Base-by-base conservation (phyloP, 1,140 invertebrate genomes). In the Trypoxylus dichotomus region DNA sequence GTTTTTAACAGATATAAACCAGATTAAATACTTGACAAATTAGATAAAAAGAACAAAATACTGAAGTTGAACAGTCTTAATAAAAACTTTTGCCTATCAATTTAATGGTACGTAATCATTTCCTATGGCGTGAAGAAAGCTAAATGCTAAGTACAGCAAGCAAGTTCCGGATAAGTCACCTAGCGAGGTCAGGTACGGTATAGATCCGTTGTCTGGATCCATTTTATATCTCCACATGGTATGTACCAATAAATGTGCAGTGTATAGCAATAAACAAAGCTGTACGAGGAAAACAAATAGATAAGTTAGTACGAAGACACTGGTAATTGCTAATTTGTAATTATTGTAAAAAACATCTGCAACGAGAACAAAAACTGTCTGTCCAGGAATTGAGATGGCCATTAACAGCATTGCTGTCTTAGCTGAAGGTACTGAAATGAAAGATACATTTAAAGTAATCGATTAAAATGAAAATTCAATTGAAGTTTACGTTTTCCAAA, bases 161-260 rank as follows among this genome's bases (percentile, higher is more conserved):
- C 92, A 89, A 2, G 96, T 96, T 19, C 97, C 97, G 0, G 96
- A 87, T 3, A 98, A 90, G 87, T 98, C 97, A 24, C 97, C 97
- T 0, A 98, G 83, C 1, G 96, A 95, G 1, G 97, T 98, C 68
- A 98, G 88, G 86, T 97, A 97, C 1, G 97, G 97, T 78, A 98
- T 98, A 19, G 96, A 94, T 25, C 95, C 95, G 86, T 97, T 98
- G 85, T 98, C 97, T 1, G 97, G 97, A 87, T 98, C 96, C 80
- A 96, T 94, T 83, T 94, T 94, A 81, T 88, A 88, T 79, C 91
- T 90, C 97, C 97, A 98, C 92, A 98, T 95, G 75, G 91, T 91
- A 84, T 95, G 93, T 25, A 97, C 93, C 81, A 97, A 92, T 78
- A 96, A 90, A 82, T 95, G 94, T 1, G 95, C 93, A 60, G 94